phyloP scores from a whole-genome alignment of 2,797 vertebrate genomes.

The Gallinago solitaria region DNA sequence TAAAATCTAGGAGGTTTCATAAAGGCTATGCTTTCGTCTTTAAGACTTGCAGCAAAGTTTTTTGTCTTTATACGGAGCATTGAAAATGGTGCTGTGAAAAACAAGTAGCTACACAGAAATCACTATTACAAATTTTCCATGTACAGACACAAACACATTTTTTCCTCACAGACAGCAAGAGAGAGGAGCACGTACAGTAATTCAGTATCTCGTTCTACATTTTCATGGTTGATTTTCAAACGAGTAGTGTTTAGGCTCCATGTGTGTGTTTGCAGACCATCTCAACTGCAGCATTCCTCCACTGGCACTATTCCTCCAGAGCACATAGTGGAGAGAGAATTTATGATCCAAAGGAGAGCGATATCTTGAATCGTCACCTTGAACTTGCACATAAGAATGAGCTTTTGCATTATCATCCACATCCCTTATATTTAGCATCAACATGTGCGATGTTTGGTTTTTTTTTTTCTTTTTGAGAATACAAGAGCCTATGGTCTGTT shows the following conservation, averaged over 20 bases:
- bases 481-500: neutral
- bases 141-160: neutral
- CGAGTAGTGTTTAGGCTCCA: neutral
- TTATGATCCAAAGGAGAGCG: neutral
- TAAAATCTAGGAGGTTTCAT: neutral
- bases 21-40: neutral
- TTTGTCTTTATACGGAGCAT: neutral
- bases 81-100: neutral
- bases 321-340: neutral
- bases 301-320: neutral
- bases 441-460: rapidly evolving
- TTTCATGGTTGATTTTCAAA: neutral
- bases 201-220: neutral
- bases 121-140: neutral
- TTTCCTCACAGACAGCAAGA: neutral
- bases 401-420: neutral
- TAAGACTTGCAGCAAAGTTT: neutral
- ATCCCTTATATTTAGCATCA: neutral
- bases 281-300: neutral
- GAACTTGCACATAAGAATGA: neutral
- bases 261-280: neutral
- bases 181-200: neutral
- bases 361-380: neutral
- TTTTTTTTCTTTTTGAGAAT: neutral
- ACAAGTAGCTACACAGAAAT: neutral